Base-by-base conservation (phyloP, 1,140 invertebrate species). In the Scaptomyza hsui region DNA sequence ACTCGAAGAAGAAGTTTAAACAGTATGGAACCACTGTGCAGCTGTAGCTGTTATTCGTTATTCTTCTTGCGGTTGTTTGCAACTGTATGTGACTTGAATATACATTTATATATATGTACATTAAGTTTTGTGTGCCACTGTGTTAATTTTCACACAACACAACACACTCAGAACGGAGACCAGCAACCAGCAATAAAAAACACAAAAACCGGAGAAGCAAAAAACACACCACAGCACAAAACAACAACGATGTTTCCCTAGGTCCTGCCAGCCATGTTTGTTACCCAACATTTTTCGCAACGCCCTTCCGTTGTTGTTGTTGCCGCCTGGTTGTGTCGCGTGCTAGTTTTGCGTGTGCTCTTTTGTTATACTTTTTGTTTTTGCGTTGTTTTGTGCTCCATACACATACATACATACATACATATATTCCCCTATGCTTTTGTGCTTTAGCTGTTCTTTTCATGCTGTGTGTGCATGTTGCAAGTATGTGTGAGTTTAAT, bases 91-190 rank as follows among this genome's bases (percentile, higher is more conserved):
- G 18, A 35, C 12, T n/a, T 60, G 52, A 69, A 42, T 49, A 42
- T 47, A 60, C 37, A 37, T 26, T n/a, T 13, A 29, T 52, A 44
- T 10, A 26, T 19, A 16, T 42, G 21, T 61, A 18, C 21, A 39
- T 48, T 47, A 47, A 53, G 16, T 83, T 83, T 85, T 76, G 63
- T 72, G 72, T 73, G 76, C 32, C 73, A 85, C 64, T 86, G 81
- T 86, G 81, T 85, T 85, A 85, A 85, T 86, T 86, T 86, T 74
- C 65, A 86, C 81, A 68, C 69, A 83, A 70, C 78, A 76, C 41
- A 68, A 64, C 51, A 63, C 60, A 73, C 71, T 52, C 55, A 47
- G 65, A 64, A 57, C 41, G 51, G 16, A 57, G 39, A 47, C 45
- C 49, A 29, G 32, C 3, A 52, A 41, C 7, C 26, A 52, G 9